phyloP scores from a whole-genome alignment of 2,113 vertebrate species.

The Malurus elegans region DNA sequence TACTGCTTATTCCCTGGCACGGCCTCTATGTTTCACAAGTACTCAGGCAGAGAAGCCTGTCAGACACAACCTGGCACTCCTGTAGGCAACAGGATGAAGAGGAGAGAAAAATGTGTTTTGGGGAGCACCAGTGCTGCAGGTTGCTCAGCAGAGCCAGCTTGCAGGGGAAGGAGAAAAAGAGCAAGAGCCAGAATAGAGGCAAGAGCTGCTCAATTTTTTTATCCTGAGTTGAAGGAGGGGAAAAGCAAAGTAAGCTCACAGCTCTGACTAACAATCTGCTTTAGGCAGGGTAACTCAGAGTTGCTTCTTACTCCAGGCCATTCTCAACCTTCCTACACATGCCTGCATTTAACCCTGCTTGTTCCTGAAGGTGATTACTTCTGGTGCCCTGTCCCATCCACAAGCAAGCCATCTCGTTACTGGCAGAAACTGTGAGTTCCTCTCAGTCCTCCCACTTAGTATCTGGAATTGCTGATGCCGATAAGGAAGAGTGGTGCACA shows the following conservation, averaged over 20 bases:
- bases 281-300: not conserved
- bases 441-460: not conserved
- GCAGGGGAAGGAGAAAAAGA: not conserved
- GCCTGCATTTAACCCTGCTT: not conserved
- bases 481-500: not conserved
- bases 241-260: not conserved
- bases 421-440: not conserved
- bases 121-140: not conserved
- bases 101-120: not conserved
- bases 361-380: not conserved
- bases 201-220: not conserved
- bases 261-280: not conserved
- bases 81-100: not conserved
- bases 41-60: not conserved
- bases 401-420: not conserved
- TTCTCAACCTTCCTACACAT: not conserved
- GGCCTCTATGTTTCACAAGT: not conserved
- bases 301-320: not conserved
- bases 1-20: not conserved
- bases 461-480: not conserved
- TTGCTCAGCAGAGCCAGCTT: not conserved
- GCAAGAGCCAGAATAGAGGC: not conserved
- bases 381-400: not conserved
- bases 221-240: not conserved
- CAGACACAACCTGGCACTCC: not conserved